A percentile compares a stretch with the other conserved stretches of the same genome.
Evolutionary conservation across 2,888 invertebrate species (phyloP).

Genomic region (Bursaphelenchus okinawaensis): DNA sequence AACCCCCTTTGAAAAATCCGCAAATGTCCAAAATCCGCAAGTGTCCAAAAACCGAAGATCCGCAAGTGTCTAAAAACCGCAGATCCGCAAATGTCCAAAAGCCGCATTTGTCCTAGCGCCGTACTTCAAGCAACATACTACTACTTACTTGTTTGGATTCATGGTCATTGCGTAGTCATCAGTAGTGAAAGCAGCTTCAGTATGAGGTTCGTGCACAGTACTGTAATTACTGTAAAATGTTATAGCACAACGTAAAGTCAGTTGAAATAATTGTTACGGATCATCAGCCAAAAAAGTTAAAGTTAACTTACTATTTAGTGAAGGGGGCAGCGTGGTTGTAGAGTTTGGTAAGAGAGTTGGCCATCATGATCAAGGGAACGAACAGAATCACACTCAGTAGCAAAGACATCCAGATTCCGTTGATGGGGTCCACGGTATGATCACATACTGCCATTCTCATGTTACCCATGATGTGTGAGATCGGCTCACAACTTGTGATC

Average conservation of each 20-base stretch:
- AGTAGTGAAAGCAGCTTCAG: constrained; percentile 45
- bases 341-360: constrained; percentile 58
- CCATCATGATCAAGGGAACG: constrained; percentile 60
- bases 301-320: constrained; percentile 47
- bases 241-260: too few relatives aligned
- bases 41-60: too few relatives aligned
- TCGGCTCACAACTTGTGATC: constrained; percentile 49
- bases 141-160: not conserved
- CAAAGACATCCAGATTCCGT: constrained; percentile 62
- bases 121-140: not conserved
- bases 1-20: too few relatives aligned
- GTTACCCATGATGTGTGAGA: constrained; percentile 36
- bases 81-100: too few relatives aligned
- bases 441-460: constrained; percentile 45
- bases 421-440: constrained; percentile 52
- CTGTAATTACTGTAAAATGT: constrained; percentile 28
- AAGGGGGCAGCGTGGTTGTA: constrained; percentile 59
- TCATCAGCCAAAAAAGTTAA: not conserved
- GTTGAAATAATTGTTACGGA: too few relatives aligned
- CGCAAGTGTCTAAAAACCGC: too few relatives aligned
- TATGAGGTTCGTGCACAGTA: constrained; percentile 42
- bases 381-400: constrained; percentile 59
- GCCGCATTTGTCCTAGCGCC: too few relatives aligned
- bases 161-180: constrained; percentile 42
- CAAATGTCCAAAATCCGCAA: too few relatives aligned